Base-by-base conservation (phyloP, 1,140 invertebrate genomes). In the Chlorops oryzae region DNA sequence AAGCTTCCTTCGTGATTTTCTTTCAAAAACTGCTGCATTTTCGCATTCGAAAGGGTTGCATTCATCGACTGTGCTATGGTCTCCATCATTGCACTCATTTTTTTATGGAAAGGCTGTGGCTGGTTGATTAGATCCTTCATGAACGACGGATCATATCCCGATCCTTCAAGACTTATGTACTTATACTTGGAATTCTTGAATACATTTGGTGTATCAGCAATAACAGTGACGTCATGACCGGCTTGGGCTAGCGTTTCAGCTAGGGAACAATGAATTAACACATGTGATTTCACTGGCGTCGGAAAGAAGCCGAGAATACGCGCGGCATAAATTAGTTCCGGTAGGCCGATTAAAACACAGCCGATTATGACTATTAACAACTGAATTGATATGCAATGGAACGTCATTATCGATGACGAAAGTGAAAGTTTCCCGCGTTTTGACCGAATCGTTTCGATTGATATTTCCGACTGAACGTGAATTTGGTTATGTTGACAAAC, bases 211-310 rank as follows among this genome's bases (percentile, higher is more conserved):
- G 41, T n/a, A 6, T 13, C 15, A 6, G 21, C 42, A 17, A 53
- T 22, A 4, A 63, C 56, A 15, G 57, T 63, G 4, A 65, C 52
- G 41, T 65, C 40, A 38, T 65, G 62, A 18, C 62, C 62, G 32
- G 51, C 51, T 17, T 52, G 41, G 12, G 54, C 55, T 23, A 65
- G 23, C 27, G 55, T 47, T 13, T 57, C 44, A 3, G 56, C 47
- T 21, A 61, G 39, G 3, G 56, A 50, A 35, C 45, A 39, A 7
- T 56, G 56, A 27, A 56, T 54, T 3, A 62, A 45, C n/a, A 54
- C 47, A 46, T 64, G 62, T 3, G 58, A 60, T 47, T 56, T 59
- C 10, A 50, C 51, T 9, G 53, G 53, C 24, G 56, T 55, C 9
- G 62, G 55, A 44, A 64, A 56, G 17, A 64, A 43, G 3, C 53